Conservation (phyloP, 2,797 vertebrate species). For the Podarcis siculus region DNA sequence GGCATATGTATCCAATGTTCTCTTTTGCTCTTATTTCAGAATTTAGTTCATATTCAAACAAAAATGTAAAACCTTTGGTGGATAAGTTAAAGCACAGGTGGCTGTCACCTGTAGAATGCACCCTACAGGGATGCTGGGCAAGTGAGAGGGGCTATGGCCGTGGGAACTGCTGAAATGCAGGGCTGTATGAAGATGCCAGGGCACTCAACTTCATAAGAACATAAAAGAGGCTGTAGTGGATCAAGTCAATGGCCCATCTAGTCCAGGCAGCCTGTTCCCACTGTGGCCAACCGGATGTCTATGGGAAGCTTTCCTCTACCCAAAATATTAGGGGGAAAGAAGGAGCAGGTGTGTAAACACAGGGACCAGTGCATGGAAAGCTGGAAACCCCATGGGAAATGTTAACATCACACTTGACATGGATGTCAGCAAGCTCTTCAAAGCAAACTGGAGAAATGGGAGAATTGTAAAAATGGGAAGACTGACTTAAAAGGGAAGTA, state of each 20-base stretch:
- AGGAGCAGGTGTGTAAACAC: not conserved
- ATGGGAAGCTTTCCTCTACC: no score
- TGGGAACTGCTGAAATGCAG: not conserved
- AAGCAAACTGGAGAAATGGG: not conserved
- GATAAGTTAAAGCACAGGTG: slow-evolving; percentile 21
- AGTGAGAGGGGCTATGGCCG: not conserved
- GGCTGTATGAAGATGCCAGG: not conserved
- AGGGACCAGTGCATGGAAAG: not conserved
- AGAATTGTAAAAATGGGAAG: not conserved
- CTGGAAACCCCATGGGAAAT: not conserved
- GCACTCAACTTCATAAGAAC: not conserved
- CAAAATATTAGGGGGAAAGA: no score
- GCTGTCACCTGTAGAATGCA: not conserved
- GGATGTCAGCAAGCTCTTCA: not conserved
- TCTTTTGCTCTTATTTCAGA: slow-evolving; percentile 37
- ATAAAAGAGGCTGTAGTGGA: no score
- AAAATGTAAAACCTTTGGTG: not conserved
- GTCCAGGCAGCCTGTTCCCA: no score
- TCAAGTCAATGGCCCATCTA: no score
- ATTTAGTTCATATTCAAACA: not conserved
- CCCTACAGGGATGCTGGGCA: not conserved
- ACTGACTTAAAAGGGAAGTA: no score
- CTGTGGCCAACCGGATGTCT: no score
- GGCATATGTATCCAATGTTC: slow-evolving; percentile 7
- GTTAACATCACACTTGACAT: not conserved